Percentiles rank a stretch among this genome's conserved stretches.
phyloP scores from a whole-genome alignment of 2,113 vertebrate species.

The Pangasianodon gigas region DNA sequence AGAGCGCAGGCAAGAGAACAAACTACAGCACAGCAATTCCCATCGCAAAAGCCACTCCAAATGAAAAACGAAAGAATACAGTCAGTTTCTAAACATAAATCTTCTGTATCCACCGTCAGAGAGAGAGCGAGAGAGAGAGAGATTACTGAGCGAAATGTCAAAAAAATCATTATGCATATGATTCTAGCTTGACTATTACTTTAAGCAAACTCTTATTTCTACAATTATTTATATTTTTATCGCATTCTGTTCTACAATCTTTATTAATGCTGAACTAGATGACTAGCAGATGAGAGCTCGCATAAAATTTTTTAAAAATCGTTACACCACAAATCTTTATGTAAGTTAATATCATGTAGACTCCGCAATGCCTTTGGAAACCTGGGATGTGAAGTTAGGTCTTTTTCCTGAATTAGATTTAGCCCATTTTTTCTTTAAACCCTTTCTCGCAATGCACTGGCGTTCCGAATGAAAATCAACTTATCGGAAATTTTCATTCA shows the following conservation, averaged over 20 bases:
- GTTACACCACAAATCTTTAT: neutral
- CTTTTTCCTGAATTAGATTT: neutral
- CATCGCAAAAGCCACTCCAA: neutral
- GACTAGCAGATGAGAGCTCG: neutral
- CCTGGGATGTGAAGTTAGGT: neutral
- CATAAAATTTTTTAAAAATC: neutral
- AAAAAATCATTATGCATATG: neutral
- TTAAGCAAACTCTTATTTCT: neutral
- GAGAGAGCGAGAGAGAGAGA: neutral
- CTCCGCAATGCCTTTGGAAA: neutral
- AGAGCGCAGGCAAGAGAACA: constrained; percentile 17
- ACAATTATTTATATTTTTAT: neutral
- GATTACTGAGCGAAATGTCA: neutral
- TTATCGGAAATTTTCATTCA: neutral
- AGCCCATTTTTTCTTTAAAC: neutral
- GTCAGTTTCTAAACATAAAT: constrained; percentile 11
- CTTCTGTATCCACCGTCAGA: neutral
- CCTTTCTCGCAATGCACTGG: neutral
- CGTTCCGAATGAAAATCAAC: neutral
- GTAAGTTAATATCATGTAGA: neutral
- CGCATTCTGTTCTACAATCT: too few species aligned
- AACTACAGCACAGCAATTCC: constrained; percentile 3
- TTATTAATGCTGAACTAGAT: neutral
- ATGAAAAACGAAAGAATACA: constrained; percentile 1
- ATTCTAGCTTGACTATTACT: neutral